Percentiles rank a stretch among this genome's conserved stretches.
phyloP scores from a whole-genome alignment of 1,140 invertebrate genomes.

The Diachasmimorpha longicaudata region DNA sequence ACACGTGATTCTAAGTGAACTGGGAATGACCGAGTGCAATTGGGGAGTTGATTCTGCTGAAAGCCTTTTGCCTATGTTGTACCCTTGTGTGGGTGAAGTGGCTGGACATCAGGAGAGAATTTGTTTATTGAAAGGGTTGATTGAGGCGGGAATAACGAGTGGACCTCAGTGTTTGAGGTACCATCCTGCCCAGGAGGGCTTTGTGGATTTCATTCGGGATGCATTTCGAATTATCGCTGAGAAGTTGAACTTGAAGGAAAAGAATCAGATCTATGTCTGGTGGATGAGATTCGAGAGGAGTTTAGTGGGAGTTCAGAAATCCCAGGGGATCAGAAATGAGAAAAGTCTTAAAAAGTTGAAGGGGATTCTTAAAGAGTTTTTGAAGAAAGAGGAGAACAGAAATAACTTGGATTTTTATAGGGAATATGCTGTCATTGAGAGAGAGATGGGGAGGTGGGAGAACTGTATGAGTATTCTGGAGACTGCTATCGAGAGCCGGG shows the following conservation, averaged over 20 bases:
- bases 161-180: constrained; percentile 68
- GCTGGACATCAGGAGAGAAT: constrained; percentile 47
- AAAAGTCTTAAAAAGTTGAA: constrained; percentile 59
- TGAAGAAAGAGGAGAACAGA: constrained; percentile 64
- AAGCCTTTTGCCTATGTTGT: constrained; percentile 60
- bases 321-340: constrained; percentile 47
- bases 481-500: constrained; percentile 56
- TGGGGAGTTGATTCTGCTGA: constrained; percentile 66
- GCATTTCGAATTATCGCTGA: constrained; percentile 48
- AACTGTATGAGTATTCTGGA: constrained; percentile 61
- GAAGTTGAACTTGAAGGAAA: constrained; percentile 38
- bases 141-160: constrained; percentile 58
- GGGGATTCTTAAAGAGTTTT: constrained; percentile 62
- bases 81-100: constrained; percentile 51
- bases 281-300: constrained; percentile 69
- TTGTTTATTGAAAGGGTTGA: constrained; percentile 55
- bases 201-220: constrained; percentile 63
- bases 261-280: constrained; percentile 64
- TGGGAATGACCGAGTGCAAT: constrained; percentile 58
- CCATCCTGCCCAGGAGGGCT: constrained; percentile 68
- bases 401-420: constrained; percentile 67
- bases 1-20: constrained; percentile 52
- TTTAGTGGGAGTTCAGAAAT: constrained; percentile 60
- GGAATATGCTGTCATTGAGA: constrained; percentile 70
- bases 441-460: constrained; percentile 60